Evolutionary conservation across 1,140 invertebrate species (phyloP), one percentile per base, ranked within the genome.

Genomic region (Eriosoma lanigerum): DNA sequence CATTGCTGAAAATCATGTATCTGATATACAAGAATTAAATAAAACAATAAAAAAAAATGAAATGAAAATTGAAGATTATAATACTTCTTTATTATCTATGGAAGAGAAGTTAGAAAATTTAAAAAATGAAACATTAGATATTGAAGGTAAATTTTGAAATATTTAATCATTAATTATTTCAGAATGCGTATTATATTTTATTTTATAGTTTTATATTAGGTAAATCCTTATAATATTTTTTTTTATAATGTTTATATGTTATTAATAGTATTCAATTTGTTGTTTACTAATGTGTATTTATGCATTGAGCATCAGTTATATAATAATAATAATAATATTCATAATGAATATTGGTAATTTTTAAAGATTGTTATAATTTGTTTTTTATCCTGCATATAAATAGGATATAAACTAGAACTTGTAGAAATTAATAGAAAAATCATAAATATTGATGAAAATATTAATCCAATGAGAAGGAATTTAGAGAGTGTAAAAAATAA

Each of bases 71-170:
- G 38, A 60, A 46, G 56, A 78, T 5, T 48, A 62, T 48, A 48
- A 19, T 26, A 9, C 24, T 0, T 44, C 38, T 0, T 44, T 78
- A 58, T 26, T 9, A 26, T 48, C 17, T 48, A 78, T 62, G 44
- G 56, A 78, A 50, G 5, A 50, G 15, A 78, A 78, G 21, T 46
- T 78, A 26, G 38, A 78, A n/a, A 26, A 15, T 60, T 46, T 78
- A n/a, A 48, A 48, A 78, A 78, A 78, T 48, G 75, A 78, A 78
- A 46, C 38, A 60, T 29, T 78, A 24, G 46, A 78, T 60, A n/a
- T 78, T 26, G 56, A 78, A 62, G 75, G 75, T 78, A 24, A 26
- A 48, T 1, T 48, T 17, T 76, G 44, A 21, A 19, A 58, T 44
- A 24, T 56, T 58, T 58, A 24, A 54, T 48, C 4, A 64, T 64